phyloP scores from a whole-genome alignment of 2,113 vertebrate genomes.

The Dolichallabes microphthalmus region DNA sequence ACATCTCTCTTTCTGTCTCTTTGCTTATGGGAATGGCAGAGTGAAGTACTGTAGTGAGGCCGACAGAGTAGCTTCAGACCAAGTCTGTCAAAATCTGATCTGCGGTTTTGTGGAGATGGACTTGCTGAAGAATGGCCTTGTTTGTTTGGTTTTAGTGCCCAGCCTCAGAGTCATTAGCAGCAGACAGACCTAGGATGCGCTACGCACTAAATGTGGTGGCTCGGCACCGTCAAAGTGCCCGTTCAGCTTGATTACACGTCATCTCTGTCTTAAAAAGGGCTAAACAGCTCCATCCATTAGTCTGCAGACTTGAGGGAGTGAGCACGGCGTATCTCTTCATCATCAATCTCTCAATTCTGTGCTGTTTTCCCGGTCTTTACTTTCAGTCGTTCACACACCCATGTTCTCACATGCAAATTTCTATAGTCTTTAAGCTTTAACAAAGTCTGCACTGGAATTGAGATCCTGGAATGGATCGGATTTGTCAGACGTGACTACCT shows the following conservation, averaged over 20 bases:
- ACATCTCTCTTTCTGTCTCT: conserved; percentile 34
- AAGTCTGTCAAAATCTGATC: not conserved
- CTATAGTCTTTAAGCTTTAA: not conserved
- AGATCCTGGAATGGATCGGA: not conserved
- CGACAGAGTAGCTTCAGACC: not conserved
- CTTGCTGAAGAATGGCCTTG: not conserved
- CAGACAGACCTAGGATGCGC: conserved; percentile 62
- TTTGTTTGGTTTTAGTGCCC: conserved; percentile 32
- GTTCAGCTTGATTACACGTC: conserved; percentile 72
- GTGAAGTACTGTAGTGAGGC: not conserved
- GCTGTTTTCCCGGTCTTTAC: conserved; percentile 13
- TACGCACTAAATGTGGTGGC: conserved; percentile 54
- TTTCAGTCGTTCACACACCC: not conserved
- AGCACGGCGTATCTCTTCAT: not conserved
- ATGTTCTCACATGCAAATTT: not conserved
- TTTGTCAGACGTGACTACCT: not conserved
- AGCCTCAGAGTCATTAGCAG: conserved; percentile 24
- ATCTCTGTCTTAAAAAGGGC: conserved; percentile 70
- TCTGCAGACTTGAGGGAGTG: conserved; percentile 35
- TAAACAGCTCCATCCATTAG: conserved; percentile 66
- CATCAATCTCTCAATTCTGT: conserved; percentile 18
- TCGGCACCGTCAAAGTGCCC: conserved; percentile 53
- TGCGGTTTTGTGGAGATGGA: not conserved
- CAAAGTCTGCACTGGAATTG: not conserved
- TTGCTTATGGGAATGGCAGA: conserved; percentile 32